These are phyloP conservation scores for Austrolebias charrua DNA, from an alignment of 2,797 vertebrate genomes.

Conservation along the genomic window DNA sequence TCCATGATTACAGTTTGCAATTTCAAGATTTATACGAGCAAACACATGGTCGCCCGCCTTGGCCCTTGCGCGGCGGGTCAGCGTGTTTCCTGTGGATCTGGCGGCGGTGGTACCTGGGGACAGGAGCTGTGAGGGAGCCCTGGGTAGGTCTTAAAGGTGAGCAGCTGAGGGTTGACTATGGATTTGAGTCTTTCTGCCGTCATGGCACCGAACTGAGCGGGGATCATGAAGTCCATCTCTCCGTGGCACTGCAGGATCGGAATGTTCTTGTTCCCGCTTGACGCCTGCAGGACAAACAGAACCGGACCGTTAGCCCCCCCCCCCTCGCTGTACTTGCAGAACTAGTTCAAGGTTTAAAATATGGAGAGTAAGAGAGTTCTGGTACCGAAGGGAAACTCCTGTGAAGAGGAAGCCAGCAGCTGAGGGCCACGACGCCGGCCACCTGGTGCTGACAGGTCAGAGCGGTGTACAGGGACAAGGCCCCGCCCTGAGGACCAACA, in stretches of 20 bases:
- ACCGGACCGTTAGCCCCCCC: not conserved
- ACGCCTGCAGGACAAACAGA: conserved; percentile 59
- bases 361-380: not conserved
- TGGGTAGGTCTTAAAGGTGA: conserved; percentile 91
- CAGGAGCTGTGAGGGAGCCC: conserved; percentile 89
- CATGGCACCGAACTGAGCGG: conserved; percentile 86
- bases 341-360: not conserved
- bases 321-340: not conserved
- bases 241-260: conserved; percentile 97
- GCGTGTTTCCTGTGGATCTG: not conserved
- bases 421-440: conserved; percentile 94
- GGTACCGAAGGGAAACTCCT: conserved; percentile 90
- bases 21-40: too few species aligned
- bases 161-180: conserved; percentile 84
- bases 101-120: conserved; percentile 81
- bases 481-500: conserved; percentile 85
- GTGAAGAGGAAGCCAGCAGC: conserved; percentile 97
- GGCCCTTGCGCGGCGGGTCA: too few species aligned
- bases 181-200: conserved; percentile 90
- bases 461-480: conserved; percentile 94
- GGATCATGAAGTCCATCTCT: conserved; percentile 91
- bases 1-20: too few species aligned
- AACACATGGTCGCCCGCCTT: too few species aligned
- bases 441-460: conserved; percentile 93
- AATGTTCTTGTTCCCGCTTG: conserved; percentile 84